These are phyloP conservation scores for Nemoura dubitans DNA, from an alignment of 2,888 invertebrate genomes.

Conservation along the genomic window DNA sequence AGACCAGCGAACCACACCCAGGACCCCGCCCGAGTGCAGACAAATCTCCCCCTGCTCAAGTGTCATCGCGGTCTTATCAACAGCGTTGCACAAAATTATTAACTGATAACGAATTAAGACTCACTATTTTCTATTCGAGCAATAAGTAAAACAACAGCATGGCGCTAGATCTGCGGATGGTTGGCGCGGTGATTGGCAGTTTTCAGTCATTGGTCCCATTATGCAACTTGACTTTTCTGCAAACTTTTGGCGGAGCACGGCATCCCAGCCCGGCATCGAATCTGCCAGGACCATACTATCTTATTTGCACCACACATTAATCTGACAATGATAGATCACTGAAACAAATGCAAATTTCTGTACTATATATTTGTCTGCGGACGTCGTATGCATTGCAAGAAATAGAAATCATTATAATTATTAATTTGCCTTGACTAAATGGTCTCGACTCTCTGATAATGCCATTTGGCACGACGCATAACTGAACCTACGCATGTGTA, in stretches of 20 bases:
- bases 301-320: background rate
- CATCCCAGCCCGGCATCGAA: too few species aligned
- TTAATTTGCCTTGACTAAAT: background rate
- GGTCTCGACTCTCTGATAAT: conserved; percentile 1
- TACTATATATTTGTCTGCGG: background rate
- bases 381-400: background rate
- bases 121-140: background rate
- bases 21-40: conserved; percentile 20
- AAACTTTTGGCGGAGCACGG: background rate
- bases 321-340: conserved; percentile 12
- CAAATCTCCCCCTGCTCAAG: background rate
- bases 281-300: background rate
- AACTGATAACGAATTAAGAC: background rate
- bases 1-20: conserved; percentile 23
- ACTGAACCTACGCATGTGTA: background rate
- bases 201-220: background rate
- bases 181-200: too few species aligned
- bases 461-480: conserved; percentile 12
- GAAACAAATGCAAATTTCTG: background rate
- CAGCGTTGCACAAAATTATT: background rate
- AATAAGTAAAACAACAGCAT: background rate
- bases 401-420: background rate
- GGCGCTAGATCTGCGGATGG: background rate
- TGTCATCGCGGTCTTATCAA: background rate
- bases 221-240: background rate